Evolutionary conservation across 2,888 invertebrate species (phyloP).

Genomic region (Periphyllus acericola): DNA sequence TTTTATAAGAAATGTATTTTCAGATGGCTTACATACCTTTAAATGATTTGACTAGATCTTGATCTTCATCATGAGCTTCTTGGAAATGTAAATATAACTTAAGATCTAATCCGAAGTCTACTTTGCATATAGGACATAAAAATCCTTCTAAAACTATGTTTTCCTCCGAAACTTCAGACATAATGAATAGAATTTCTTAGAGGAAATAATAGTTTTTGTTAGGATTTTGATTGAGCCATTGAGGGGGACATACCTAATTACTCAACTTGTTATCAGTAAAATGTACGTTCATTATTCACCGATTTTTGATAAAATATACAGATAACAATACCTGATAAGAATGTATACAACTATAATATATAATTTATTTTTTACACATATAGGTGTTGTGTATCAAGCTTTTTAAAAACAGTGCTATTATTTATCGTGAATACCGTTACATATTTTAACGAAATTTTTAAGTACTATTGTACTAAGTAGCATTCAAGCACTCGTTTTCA

Average conservation of each 20-base stretch:
- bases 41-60: constrained; percentile 81
- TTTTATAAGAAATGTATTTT: background rate
- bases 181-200: constrained; percentile 15
- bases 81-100: constrained; percentile 90
- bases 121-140: constrained; percentile 93
- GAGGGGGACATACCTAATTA: background rate
- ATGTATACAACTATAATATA: background rate
- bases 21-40: constrained; percentile 72
- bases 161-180: constrained; percentile 66
- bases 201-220: background rate
- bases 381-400: too few species aligned
- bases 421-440: too few species aligned
- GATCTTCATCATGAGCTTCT: constrained; percentile 86
- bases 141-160: constrained; percentile 88
- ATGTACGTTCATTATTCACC: background rate
- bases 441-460: too few species aligned
- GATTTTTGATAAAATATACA: background rate
- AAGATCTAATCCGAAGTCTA: constrained; percentile 85
- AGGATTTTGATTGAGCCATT: background rate
- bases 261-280: background rate
- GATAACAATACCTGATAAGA: background rate
- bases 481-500: too few species aligned
- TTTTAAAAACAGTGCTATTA: too few species aligned
- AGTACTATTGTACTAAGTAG: too few species aligned
- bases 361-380: too few species aligned